Conservation (phyloP, 2,113 vertebrate genomes). For the Eudyptes chrysolophus region DNA sequence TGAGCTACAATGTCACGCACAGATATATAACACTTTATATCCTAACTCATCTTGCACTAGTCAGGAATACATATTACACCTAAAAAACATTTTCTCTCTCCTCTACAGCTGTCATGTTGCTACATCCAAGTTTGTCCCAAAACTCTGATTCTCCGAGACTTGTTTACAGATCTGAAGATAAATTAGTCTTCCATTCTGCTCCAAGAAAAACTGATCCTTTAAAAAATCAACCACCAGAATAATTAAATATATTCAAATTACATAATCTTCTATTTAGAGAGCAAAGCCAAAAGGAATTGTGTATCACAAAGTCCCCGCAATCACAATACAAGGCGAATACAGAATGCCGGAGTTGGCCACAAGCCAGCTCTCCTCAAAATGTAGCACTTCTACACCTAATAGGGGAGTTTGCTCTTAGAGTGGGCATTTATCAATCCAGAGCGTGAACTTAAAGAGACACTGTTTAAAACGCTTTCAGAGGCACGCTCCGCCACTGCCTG, state of each 20-base stretch:
- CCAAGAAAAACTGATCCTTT: not conserved
- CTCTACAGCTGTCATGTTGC: not conserved
- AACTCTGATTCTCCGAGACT: not conserved
- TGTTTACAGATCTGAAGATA: not conserved
- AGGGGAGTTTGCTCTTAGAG: not conserved
- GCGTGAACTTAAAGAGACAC: not conserved
- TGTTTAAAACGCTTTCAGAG: too few species aligned
- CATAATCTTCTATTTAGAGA: not conserved
- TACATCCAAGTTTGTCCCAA: not conserved
- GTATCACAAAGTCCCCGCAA: not conserved
- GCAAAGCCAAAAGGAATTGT: not conserved
- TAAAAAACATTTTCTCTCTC: not conserved
- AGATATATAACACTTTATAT: not conserved
- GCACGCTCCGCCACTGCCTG: rapidly evolving
- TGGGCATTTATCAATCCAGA: rapidly evolving
- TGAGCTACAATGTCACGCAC: not conserved
- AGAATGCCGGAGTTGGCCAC: not conserved
- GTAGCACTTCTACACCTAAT: too few species aligned
- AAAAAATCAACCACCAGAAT: not conserved
- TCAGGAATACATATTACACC: not conserved
- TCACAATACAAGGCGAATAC: not conserved
- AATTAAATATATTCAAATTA: not conserved
- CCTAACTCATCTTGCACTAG: not conserved
- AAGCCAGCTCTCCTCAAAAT: not conserved
- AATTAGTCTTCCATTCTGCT: not conserved